phyloP scores from a whole-genome alignment of 1,140 invertebrate genomes.

The Diorhabda elongata region DNA sequence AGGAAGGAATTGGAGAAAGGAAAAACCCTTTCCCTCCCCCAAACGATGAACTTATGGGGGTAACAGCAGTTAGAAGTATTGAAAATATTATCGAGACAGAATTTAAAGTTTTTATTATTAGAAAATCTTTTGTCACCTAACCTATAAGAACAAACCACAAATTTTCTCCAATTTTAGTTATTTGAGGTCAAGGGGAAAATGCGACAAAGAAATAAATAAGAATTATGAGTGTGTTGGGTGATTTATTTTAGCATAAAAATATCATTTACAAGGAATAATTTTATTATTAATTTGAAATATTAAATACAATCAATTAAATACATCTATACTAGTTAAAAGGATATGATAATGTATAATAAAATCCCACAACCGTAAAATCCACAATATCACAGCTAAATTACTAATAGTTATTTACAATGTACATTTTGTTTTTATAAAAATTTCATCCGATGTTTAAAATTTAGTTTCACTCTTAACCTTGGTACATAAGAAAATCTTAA shows the following conservation, averaged over 20 bases:
- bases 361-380: conserved; percentile 29
- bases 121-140: too few relatives aligned
- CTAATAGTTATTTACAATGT: conserved; percentile 38
- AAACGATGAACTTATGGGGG: too few relatives aligned
- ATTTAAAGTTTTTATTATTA: too few relatives aligned
- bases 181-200: neutral
- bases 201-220: neutral
- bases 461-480: too few relatives aligned
- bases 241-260: conserved; percentile 1
- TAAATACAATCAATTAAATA: conserved; percentile 12
- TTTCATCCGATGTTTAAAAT: too few relatives aligned
- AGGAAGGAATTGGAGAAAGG: too few relatives aligned
- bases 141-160: too few relatives aligned
- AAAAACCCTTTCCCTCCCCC: too few relatives aligned
- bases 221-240: neutral
- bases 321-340: conserved; percentile 7
- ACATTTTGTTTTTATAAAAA: neutral
- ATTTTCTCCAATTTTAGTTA: too few relatives aligned
- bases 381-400: conserved; percentile 50
- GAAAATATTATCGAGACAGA: too few relatives aligned
- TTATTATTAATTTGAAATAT: neutral
- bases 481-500: too few relatives aligned
- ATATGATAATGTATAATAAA: conserved; percentile 18
- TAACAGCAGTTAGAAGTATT: too few relatives aligned
- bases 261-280: neutral